Conservation (phyloP, 2,888 invertebrate genomes). For the Oscheius sp. region DNA sequence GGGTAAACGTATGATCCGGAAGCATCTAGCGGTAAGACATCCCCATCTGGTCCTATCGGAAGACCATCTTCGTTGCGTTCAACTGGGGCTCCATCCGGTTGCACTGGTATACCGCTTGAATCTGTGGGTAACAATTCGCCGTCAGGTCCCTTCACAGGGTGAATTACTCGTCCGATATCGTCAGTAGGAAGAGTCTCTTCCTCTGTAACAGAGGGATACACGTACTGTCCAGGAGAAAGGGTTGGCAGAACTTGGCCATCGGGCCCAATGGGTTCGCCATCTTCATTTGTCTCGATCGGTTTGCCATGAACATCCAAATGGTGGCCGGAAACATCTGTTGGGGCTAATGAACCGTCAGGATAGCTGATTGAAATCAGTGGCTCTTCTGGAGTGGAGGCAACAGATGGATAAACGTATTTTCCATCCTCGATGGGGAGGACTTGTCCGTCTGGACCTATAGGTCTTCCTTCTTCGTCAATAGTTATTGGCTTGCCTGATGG, state of each 20-base stretch:
- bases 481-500: slow-evolving; percentile 37
- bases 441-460: slow-evolving; percentile 41
- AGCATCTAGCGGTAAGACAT: slow-evolving; percentile 44
- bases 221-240: slow-evolving; percentile 45
- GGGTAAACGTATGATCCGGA: slow-evolving; percentile 57
- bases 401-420: slow-evolving; percentile 21
- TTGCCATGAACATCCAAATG: slow-evolving; percentile 38
- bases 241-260: slow-evolving; percentile 56
- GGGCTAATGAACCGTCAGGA: slow-evolving; percentile 38
- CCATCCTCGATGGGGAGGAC: slow-evolving; percentile 38
- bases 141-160: slow-evolving; percentile 40
- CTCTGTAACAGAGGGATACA: slow-evolving; percentile 36
- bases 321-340: slow-evolving; percentile 40
- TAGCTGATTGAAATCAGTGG: slow-evolving; percentile 39
- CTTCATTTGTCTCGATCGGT: slow-evolving; percentile 44
- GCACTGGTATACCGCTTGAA: slow-evolving; percentile 46
- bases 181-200: slow-evolving; percentile 25
- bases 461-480: slow-evolving; percentile 30
- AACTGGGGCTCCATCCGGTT: slow-evolving; percentile 49
- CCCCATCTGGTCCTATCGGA: slow-evolving; percentile 49
- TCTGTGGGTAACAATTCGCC: slow-evolving; percentile 44
- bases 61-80: slow-evolving; percentile 45
- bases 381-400: slow-evolving; percentile 38
- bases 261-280: slow-evolving; percentile 44
- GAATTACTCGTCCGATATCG: slow-evolving; percentile 37